Conservation (phyloP, 2,797 vertebrate species). For the Atherinosoma microstoma region DNA sequence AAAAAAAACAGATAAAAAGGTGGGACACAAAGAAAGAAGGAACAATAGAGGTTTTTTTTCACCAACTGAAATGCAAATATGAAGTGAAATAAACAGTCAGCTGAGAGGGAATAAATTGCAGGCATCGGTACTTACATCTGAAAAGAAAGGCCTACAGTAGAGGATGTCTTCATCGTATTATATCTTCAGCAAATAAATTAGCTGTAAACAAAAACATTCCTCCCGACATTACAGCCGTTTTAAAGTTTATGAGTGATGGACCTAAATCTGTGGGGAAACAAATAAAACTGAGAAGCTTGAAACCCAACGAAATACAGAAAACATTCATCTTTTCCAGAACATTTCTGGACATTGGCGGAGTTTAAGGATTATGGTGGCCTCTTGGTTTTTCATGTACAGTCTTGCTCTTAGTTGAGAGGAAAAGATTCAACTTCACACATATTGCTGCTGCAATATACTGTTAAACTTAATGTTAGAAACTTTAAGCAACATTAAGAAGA, state of each 20-base stretch:
- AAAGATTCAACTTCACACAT: constrained; percentile 14
- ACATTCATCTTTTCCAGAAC: neutral
- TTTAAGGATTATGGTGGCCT: constrained; percentile 33
- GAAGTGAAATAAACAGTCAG: constrained; percentile 22
- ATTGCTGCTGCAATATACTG: neutral
- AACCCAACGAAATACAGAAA: constrained; percentile 16
- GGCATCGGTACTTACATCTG: neutral
- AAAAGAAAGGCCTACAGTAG: constrained; percentile 8
- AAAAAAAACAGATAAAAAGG: neutral
- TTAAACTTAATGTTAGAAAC: neutral
- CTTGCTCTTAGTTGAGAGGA: neutral
- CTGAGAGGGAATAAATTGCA: constrained; percentile 6
- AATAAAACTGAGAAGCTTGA: neutral
- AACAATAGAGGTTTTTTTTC: constrained; percentile 12
- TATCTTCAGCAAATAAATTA: neutral
- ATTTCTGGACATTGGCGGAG: constrained; percentile 21
- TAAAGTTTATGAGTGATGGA: neutral
- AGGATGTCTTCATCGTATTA: constrained; percentile 1
- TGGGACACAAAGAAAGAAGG: constrained; percentile 5
- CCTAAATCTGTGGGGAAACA: constrained; percentile 4
- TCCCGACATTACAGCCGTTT: neutral
- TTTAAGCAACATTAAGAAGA: neutral
- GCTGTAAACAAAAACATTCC: neutral
- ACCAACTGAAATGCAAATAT: constrained; percentile 41
- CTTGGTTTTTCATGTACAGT: constrained; percentile 17